phyloP scores from a whole-genome alignment of 2,888 invertebrate genomes.

The Baronia brevicornis region DNA sequence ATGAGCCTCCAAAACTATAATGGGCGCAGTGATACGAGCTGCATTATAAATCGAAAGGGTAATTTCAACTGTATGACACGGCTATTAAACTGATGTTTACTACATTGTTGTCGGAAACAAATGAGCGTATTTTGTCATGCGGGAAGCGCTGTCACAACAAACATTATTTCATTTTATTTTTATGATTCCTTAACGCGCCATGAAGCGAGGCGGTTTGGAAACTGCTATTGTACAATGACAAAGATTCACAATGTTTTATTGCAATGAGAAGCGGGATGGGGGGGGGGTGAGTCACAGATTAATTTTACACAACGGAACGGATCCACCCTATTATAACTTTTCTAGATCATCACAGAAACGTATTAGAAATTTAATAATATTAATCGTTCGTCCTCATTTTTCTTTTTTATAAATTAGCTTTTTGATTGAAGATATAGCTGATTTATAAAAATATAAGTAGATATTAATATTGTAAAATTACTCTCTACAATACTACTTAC shows the following conservation, averaged over 20 bases:
- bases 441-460: too few species aligned
- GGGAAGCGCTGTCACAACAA: constrained; percentile 70
- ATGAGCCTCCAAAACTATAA: constrained; percentile 17
- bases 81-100: constrained; percentile 62
- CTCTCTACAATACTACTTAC: too few species aligned
- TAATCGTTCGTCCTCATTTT: too few species aligned
- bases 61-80: constrained; percentile 56
- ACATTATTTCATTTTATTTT: constrained; percentile 67
- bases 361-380: too few species aligned
- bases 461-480: too few species aligned
- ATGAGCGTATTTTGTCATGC: constrained; percentile 66
- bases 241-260: constrained; percentile 39
- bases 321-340: too few species aligned
- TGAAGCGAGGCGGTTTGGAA: constrained; percentile 60
- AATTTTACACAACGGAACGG: too few species aligned
- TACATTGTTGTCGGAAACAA: constrained; percentile 68
- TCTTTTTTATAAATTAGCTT: too few species aligned
- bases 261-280: too few species aligned
- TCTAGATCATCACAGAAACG: too few species aligned
- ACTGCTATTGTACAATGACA: constrained; percentile 49
- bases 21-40: constrained; percentile 28
- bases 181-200: constrained; percentile 63
- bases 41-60: constrained; percentile 43
- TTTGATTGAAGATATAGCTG: too few species aligned
- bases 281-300: too few species aligned